Percentiles rank a stretch among this genome's conserved stretches.
Evolutionary conservation across 2,888 invertebrate genomes (phyloP).

Genomic region (Rhingia rostrata): DNA sequence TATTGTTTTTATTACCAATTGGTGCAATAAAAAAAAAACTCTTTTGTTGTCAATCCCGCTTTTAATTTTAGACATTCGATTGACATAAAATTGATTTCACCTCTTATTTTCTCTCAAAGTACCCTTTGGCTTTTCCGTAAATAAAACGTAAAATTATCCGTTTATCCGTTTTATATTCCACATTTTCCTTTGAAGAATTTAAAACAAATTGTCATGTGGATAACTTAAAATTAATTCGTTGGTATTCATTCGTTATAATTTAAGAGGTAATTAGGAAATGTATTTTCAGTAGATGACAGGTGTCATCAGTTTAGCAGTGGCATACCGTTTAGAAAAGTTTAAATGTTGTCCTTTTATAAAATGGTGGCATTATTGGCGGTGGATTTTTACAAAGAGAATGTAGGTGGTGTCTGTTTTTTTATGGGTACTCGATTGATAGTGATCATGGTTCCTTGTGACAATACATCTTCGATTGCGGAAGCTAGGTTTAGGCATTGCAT

Average conservation of each 20-base stretch:
- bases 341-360: background rate
- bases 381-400: too few species aligned
- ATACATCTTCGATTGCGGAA: too few species aligned
- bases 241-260: background rate
- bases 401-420: too few species aligned
- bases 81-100: background rate
- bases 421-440: too few species aligned
- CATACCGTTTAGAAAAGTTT: conserved; percentile 4
- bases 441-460: too few species aligned
- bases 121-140: background rate
- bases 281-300: conserved; percentile 26
- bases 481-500: too few species aligned
- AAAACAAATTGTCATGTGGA: conserved; percentile 34
- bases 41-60: too few species aligned
- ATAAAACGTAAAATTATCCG: conserved; percentile 20
- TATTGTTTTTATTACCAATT: too few species aligned
- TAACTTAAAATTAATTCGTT: conserved; percentile 24
- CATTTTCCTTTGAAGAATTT: background rate
- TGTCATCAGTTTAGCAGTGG: conserved; percentile 1
- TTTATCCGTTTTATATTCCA: background rate
- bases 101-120: background rate
- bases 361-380: background rate
- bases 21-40: too few species aligned
- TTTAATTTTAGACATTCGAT: too few species aligned
- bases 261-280: conserved; percentile 43